These are phyloP conservation scores for Anadara kagoshimensis DNA, from an alignment of 1,140 invertebrate genomes.

Conservation along the genomic window DNA sequence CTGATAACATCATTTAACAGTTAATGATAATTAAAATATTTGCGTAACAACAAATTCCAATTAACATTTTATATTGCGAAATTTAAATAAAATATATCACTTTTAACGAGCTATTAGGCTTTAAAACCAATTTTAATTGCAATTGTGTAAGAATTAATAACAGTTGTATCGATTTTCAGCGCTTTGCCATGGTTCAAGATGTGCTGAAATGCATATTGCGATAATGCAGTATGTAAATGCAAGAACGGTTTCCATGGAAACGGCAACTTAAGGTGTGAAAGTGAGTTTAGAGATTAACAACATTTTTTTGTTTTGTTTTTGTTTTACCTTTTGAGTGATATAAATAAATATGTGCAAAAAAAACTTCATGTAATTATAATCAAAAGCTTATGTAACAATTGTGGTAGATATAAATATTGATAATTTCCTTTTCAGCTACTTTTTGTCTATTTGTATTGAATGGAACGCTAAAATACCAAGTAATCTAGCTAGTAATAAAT, in stretches of 20 bases:
- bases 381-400: too few species aligned
- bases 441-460: too few species aligned
- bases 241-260: conserved; percentile 33
- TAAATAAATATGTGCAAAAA: too few species aligned
- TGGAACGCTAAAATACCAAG: too few species aligned
- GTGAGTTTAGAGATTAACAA: conserved; percentile 2
- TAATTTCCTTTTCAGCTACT: too few species aligned
- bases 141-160: too few species aligned
- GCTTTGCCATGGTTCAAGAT: conserved; percentile 13
- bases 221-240: conserved; percentile 11
- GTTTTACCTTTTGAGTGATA: too few species aligned
- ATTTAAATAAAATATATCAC: background rate
- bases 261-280: conserved; percentile 22
- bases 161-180: background rate
- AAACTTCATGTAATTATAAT: too few species aligned
- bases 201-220: conserved; percentile 11
- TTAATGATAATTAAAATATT: background rate
- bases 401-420: too few species aligned
- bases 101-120: too few species aligned
- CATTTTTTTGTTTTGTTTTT: too few species aligned
- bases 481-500: too few species aligned
- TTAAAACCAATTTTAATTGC: background rate
- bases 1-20: background rate
- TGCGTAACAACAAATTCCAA: background rate
- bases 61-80: background rate